Conservation (phyloP, 2,797 vertebrate species). For the Urosaurus nigricauda region DNA sequence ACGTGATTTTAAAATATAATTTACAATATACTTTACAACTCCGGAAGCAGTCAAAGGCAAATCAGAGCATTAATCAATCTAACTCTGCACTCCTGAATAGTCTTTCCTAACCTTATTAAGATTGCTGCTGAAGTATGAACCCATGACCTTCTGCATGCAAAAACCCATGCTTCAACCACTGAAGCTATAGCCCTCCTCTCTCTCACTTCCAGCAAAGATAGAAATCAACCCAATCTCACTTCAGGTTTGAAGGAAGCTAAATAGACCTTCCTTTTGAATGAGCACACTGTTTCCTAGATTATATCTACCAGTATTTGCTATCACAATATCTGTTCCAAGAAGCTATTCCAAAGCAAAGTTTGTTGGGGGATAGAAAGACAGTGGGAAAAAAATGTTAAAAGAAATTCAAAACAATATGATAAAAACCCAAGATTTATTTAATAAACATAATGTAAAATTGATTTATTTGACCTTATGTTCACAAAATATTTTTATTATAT, state of each 20-base stretch:
- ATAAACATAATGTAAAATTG: constrained; percentile 72
- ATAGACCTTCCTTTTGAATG: constrained; percentile 25
- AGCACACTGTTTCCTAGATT: background rate
- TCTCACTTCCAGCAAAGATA: background rate
- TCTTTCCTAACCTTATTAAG: background rate
- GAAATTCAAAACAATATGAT: background rate
- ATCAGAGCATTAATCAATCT: background rate
- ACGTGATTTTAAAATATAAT: too few relatives aligned
- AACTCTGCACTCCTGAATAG: background rate
- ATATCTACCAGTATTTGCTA: constrained; percentile 5
- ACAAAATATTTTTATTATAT: constrained; percentile 85
- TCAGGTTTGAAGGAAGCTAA: constrained; percentile 6
- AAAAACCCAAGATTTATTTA: constrained; percentile 54
- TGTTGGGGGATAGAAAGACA: background rate
- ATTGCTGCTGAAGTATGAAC: background rate
- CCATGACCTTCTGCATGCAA: background rate
- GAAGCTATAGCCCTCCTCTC: background rate
- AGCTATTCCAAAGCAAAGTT: background rate
- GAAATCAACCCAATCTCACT: background rate
- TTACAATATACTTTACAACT: too few relatives aligned
- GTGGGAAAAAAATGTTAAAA: constrained; percentile 31
- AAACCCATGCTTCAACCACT: background rate
- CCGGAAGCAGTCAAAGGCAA: background rate
- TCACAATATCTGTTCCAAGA: background rate
- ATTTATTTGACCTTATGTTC: constrained; percentile 75